A percentile compares a stretch with the other conserved stretches of the same genome.
These are phyloP conservation scores for Rotaria socialis DNA, from an alignment of 2,888 invertebrate genomes.

Conservation along the genomic window DNA sequence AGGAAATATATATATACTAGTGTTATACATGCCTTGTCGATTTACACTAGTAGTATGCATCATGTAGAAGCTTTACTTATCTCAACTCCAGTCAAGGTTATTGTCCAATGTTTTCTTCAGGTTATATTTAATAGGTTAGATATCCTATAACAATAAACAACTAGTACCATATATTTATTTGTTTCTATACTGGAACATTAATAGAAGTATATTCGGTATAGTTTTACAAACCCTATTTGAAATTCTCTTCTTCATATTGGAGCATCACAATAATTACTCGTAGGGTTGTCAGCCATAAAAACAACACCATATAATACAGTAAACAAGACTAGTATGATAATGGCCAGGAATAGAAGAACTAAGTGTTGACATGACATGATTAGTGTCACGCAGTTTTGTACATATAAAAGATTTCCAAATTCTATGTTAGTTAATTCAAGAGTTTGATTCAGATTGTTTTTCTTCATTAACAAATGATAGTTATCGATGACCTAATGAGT, in stretches of 20 bases:
- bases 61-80: background rate
- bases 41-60: background rate
- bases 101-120: background rate
- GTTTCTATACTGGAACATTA: background rate
- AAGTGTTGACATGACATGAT: no score
- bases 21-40: background rate
- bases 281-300: background rate
- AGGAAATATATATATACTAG: background rate
- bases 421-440: no score
- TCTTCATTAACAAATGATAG: no score
- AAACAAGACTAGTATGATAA: background rate
- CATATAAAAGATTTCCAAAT: no score
- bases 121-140: background rate
- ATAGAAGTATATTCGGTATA: background rate
- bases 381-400: no score
- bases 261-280: background rate
- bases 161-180: background rate
- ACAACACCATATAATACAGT: background rate
- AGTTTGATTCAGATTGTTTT: no score
- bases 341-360: background rate
- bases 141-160: background rate
- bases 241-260: no score
- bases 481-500: no score
- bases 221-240: background rate
- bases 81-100: background rate